Evolutionary conservation across 1,140 invertebrate species (phyloP), one percentile per base, ranked within the genome.

Genomic region (Pogonus chalceus): DNA sequence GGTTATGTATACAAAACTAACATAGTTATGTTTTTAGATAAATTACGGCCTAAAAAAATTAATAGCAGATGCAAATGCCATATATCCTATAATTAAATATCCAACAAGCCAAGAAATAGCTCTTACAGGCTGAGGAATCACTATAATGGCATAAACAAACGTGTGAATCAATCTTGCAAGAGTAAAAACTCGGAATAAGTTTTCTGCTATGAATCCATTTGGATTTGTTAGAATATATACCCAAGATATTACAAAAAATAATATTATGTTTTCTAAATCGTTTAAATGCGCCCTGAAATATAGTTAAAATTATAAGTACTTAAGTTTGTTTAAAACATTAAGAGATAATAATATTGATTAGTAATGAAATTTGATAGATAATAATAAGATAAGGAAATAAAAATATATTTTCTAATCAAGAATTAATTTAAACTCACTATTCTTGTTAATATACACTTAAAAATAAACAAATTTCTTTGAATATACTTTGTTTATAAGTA

Each of bases 201-300:
- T 62, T 0, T 70, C 68, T 1, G 83, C 83, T 43, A 72, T 52
- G 2, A 55, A 58, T 0, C 67, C 60, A 20, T 65, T 60, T 0
- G 85, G 85, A 23, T 72, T 72, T 0, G 81, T 85, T 0, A 78
- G 66, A n/a, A 83, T 64, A 61, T 84, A 88, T 16, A 85, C 59
- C 1, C 79, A 74, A 7, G 73, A 79, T 16, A 82, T 65, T 2
- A 84, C 62, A 60, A 83, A 75, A 61, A 86, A 88, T 2, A 79
- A 69, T 0, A 81, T 72, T 51, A 87, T 85, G 62, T 87, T 88
- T 69, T 88, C 86, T 59, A 88, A 62, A 62, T 88, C 86, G 63
- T 88, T 88, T 47, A 81, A 65, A 65, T 87, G 84, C 35, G 83
- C 84, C 55, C 85, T 76, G 51, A 37, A 50, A 20, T 53, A 16